Evolutionary conservation across 2,797 vertebrate genomes (phyloP).

Genomic region (Bradypodion ventrale): DNA sequence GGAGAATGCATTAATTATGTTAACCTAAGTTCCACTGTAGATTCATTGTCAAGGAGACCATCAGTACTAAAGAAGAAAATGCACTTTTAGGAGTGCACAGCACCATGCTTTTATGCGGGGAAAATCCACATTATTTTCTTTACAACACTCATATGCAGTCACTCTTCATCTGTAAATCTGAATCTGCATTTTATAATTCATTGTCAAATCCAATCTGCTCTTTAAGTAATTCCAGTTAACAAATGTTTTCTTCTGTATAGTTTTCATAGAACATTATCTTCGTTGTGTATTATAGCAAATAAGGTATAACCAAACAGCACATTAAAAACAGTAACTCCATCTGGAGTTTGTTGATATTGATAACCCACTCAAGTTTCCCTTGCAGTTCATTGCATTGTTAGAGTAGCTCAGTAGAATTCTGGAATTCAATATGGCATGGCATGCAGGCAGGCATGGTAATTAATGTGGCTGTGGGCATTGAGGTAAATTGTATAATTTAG

Average conservation of each 20-base stretch:
- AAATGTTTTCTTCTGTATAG: conserved; percentile 61
- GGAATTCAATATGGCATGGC: conserved; percentile 54
- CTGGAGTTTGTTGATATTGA: conserved; percentile 73
- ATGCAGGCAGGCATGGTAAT: conserved; percentile 37
- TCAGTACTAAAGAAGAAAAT: conserved; percentile 30
- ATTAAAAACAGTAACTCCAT: conserved; percentile 72
- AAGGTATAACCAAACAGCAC: conserved; percentile 69
- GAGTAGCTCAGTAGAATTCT: conserved; percentile 64
- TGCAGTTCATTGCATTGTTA: conserved; percentile 68
- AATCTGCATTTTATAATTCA: conserved; percentile 35
- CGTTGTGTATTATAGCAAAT: conserved; percentile 75
- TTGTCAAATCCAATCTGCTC: conserved; percentile 41
- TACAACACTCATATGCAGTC: conserved; percentile 15
- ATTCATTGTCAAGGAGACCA: background rate
- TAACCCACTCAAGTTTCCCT: conserved; percentile 68
- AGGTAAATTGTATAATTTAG: conserved; percentile 15
- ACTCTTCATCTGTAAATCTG: conserved; percentile 29
- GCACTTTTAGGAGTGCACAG: conserved; percentile 22
- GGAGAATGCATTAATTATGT: no score
- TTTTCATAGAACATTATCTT: conserved; percentile 62
- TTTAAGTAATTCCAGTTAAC: conserved; percentile 63
- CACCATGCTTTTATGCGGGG: background rate
- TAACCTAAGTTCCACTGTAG: no score
- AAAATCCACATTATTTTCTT: background rate
- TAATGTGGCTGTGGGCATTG: conserved; percentile 50